Evolutionary conservation across 2,113 vertebrate species (phyloP).

Genomic region (Motacilla alba): DNA sequence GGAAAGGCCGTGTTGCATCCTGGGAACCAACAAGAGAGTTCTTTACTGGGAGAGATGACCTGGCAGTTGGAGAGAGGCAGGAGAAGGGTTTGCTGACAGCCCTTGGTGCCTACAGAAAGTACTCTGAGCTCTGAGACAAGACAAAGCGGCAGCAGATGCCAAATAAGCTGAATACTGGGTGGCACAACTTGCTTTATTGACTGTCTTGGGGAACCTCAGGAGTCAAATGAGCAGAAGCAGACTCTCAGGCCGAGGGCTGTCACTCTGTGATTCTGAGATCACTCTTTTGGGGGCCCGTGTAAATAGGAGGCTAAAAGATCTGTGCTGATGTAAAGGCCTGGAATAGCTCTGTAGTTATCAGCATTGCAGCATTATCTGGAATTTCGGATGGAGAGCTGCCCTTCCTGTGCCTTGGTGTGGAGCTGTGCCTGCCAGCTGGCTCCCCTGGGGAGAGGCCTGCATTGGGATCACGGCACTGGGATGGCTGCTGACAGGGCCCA

Average conservation of each 20-base stretch:
- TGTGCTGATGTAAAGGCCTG: background rate
- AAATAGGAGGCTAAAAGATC: background rate
- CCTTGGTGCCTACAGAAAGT: fast-evolving
- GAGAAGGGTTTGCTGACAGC: background rate
- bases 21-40: background rate
- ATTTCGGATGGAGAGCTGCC: background rate
- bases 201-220: background rate
- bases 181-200: background rate
- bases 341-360: background rate
- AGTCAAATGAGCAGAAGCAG: background rate
- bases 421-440: background rate
- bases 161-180: background rate
- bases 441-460: background rate
- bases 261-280: background rate
- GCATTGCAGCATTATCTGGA: background rate
- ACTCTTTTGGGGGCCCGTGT: background rate
- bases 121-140: background rate
- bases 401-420: background rate
- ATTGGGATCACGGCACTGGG: fast-evolving
- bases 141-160: background rate
- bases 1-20: background rate
- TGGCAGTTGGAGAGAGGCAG: background rate
- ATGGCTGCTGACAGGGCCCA: background rate
- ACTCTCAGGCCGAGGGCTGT: background rate
- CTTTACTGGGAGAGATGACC: background rate